Evolutionary conservation across 2,888 invertebrate species (phyloP).

Genomic region (Lepeophtheirus nordmannii): DNA sequence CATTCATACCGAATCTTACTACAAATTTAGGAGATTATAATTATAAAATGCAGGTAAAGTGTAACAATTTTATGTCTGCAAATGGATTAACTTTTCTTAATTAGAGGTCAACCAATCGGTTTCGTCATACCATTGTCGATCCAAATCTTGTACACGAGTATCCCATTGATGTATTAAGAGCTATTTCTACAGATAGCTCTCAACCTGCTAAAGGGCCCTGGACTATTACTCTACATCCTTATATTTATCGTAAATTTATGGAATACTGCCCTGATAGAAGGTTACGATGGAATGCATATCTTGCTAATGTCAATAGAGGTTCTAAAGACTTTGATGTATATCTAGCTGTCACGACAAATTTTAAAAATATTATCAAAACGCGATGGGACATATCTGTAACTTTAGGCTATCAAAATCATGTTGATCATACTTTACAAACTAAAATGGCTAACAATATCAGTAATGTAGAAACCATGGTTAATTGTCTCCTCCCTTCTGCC

Average conservation of each 20-base stretch:
- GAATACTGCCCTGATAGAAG: conserved; percentile 65
- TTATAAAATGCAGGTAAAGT: conserved; percentile 44
- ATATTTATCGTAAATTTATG: conserved; percentile 56
- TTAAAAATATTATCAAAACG: conserved; percentile 58
- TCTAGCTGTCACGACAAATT: conserved; percentile 47
- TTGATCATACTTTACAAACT: conserved; percentile 78
- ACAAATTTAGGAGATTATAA: conserved; percentile 48
- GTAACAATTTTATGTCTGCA: not conserved
- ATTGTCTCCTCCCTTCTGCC: conserved; percentile 38
- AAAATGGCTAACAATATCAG: conserved; percentile 73
- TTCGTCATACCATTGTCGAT: conserved; percentile 51
- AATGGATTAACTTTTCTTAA: conserved; percentile 17
- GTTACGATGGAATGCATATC: conserved; percentile 69
- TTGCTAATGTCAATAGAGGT: conserved; percentile 54
- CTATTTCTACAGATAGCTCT: conserved; percentile 45
- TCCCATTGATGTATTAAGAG: conserved; percentile 50
- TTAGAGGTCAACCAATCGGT: conserved; percentile 46
- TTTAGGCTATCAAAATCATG: conserved; percentile 61
- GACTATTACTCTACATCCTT: conserved; percentile 58
- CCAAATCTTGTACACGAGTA: conserved; percentile 51
- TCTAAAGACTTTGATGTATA: conserved; percentile 46
- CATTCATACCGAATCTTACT: conserved; percentile 38
- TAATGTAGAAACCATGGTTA: conserved; percentile 53
- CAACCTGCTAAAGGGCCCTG: conserved; percentile 58
- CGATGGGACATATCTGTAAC: conserved; percentile 53